Base-by-base conservation (phyloP, 2,888 invertebrate genomes). In the Arctia plantaginis region DNA sequence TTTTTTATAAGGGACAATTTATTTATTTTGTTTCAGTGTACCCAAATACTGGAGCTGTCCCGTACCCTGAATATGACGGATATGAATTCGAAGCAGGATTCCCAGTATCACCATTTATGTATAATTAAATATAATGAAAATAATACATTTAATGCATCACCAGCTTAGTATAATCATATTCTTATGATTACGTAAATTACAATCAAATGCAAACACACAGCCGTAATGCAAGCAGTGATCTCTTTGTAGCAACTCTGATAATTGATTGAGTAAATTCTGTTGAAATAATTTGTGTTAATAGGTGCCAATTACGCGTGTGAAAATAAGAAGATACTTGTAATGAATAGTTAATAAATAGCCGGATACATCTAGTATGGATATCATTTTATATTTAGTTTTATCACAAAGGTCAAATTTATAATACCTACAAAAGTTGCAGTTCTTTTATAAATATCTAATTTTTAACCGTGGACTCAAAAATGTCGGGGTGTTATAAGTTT, bases 41-140 rank as follows among this genome's bases (percentile, higher is more conserved):
- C 82, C 87, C 92, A n/a, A 92, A 90, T 78, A 84, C 85, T 66
- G 90, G 85, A 3, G 89, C 87, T 23, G 87, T 87, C 8, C 91
- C 90, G 75, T 93, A 89, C 79, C 89, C 91, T 10, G 94, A 93
- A 64, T 95, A 93, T 81, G 93, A 94, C 39, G 90, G 89, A 0
- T 92, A 91, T 66, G 93, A 93, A 3, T 80, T 90, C 44, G 91
- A 92, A 20, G 92, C 89, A 51, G 90, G 89, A 0, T 91, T 83
- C 74, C 80, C 85, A 4, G 84, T 85, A 66, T 82, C 84, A 30
- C 85, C 74, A 73, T 74, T 55, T 70, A 69, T 69, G 55, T 69
- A 69, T 62, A 69, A 69, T 6, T 69, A 69, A 39, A 69, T 27
- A 0, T 59, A 69, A 41, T 59, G 1, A 7, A 10, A 23, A 39